These are phyloP conservation scores for Kryptolebias ocellatus DNA, from an alignment of 2,797 vertebrate species.

Conservation along the genomic window DNA sequence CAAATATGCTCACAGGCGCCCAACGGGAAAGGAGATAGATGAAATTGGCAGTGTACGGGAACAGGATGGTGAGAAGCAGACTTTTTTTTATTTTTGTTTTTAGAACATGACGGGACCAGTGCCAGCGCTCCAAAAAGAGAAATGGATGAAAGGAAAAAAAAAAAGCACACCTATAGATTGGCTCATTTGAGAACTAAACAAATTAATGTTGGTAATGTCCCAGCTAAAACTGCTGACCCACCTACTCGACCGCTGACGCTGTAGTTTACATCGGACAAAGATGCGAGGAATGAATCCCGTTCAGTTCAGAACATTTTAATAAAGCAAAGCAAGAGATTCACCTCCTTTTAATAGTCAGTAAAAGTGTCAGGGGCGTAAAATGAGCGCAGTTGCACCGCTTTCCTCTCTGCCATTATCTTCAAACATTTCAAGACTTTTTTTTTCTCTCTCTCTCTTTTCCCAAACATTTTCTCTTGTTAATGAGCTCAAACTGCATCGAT, in stretches of 20 bases:
- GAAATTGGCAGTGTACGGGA: conserved; percentile 70
- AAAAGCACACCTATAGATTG: conserved; percentile 59
- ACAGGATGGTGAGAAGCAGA: conserved; percentile 49
- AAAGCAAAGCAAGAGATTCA: conserved; percentile 58
- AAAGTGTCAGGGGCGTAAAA: conserved; percentile 49
- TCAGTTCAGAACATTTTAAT: conserved; percentile 70
- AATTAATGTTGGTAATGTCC: conserved; percentile 61
- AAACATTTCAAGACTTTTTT: conserved; percentile 52
- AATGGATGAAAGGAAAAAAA: conserved; percentile 22
- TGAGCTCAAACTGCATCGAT: conserved; percentile 66
- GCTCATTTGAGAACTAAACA: conserved; percentile 58
- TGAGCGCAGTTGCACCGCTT: conserved; percentile 43
- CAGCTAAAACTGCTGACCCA: conserved; percentile 55
- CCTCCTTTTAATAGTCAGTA: conserved; percentile 55
- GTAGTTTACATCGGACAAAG: conserved; percentile 55
- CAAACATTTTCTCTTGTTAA: conserved; percentile 56
- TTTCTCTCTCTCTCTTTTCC: conserved; percentile 2
- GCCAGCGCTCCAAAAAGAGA: conserved; percentile 48
- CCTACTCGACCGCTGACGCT: conserved; percentile 49
- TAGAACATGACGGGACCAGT: conserved; percentile 55
- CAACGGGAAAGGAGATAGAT: conserved; percentile 61
- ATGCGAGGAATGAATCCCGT: conserved; percentile 66
- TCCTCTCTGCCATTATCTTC: conserved; percentile 40
- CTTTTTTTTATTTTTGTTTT: conserved; percentile 53
- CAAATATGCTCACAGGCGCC: conserved; percentile 61